These are phyloP conservation scores for Thysanoteuthis rhombus DNA, from an alignment of 2,888 invertebrate genomes.

Conservation along the genomic window DNA sequence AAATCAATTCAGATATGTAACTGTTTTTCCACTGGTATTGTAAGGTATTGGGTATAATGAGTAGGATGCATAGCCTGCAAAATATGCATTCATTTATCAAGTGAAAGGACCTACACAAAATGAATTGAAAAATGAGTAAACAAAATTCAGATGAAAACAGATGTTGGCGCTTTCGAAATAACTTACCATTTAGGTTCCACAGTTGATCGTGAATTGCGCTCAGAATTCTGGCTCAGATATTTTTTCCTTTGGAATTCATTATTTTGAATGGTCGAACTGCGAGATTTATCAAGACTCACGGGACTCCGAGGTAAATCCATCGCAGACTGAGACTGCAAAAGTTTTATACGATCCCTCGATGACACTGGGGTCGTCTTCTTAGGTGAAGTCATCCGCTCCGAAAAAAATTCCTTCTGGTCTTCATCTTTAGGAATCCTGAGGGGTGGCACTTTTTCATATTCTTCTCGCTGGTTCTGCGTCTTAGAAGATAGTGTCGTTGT, in stretches of 20 bases:
- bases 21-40: too few species aligned
- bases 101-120: too few species aligned
- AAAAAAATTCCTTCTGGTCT: slow-evolving; percentile 63
- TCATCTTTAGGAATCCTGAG: slow-evolving; percentile 65
- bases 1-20: too few species aligned
- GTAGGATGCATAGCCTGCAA: too few species aligned
- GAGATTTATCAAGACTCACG: background rate
- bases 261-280: background rate
- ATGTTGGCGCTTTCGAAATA: background rate
- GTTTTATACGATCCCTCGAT: background rate
- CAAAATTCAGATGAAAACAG: too few species aligned
- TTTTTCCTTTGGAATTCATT: background rate
- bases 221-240: background rate
- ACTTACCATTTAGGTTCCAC: background rate
- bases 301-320: background rate
- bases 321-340: background rate
- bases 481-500: background rate
- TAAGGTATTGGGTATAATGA: too few species aligned
- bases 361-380: background rate
- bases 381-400: background rate
- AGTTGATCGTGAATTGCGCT: background rate
- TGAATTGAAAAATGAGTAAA: too few species aligned
- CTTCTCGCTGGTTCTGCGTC: slow-evolving; percentile 35
- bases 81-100: too few species aligned
- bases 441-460: slow-evolving; percentile 47